A percentile compares a stretch with the other conserved stretches of the same genome.
Evolutionary conservation across 2,888 invertebrate species (phyloP).

Genomic region (Hypomecis atomaria): DNA sequence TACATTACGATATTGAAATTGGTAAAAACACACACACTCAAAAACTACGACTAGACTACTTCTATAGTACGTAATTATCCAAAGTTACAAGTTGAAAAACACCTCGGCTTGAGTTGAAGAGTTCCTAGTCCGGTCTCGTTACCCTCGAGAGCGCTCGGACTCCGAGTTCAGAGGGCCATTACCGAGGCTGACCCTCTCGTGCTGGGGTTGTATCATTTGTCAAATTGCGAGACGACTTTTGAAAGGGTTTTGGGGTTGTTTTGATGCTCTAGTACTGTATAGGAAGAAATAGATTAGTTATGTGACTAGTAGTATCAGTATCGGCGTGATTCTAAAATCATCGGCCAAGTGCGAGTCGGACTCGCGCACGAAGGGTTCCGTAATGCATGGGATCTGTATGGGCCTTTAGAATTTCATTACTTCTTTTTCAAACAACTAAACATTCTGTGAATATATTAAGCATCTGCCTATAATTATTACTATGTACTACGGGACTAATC

Average conservation of each 20-base stretch:
- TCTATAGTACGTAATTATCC: neutral
- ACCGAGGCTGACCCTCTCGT: constrained; percentile 31
- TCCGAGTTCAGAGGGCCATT: constrained; percentile 31
- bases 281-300: too few relatives aligned
- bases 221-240: constrained; percentile 32
- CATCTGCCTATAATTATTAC: too few relatives aligned
- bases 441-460: too few relatives aligned
- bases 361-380: too few relatives aligned
- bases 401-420: too few relatives aligned
- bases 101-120: constrained; percentile 15
- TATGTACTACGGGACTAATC: too few relatives aligned
- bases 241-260: constrained; percentile 17
- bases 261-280: neutral
- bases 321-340: too few relatives aligned
- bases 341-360: too few relatives aligned
- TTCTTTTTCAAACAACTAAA: too few relatives aligned
- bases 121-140: constrained; percentile 30
- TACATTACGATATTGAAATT: too few relatives aligned
- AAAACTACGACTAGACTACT: neutral
- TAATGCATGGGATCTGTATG: too few relatives aligned
- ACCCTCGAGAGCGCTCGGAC: constrained; percentile 20
- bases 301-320: too few relatives aligned
- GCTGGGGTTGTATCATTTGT: constrained; percentile 42
- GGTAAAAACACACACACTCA: neutral
- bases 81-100: constrained; percentile 6